phyloP scores from a whole-genome alignment of 2,888 invertebrate species.

The Nymphalis polychloros region DNA sequence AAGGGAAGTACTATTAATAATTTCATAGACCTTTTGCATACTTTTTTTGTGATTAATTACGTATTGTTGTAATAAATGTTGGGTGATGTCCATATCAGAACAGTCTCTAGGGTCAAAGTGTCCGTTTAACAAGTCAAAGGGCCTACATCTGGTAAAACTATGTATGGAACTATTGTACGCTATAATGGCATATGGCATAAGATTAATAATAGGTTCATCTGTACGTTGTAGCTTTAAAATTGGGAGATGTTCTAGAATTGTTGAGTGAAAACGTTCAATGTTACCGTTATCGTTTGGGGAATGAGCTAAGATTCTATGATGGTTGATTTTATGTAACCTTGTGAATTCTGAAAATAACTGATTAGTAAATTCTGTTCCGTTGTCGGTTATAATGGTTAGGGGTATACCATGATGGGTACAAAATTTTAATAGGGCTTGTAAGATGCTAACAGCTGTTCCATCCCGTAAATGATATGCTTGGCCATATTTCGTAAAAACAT shows the following conservation, averaged over 20 bases:
- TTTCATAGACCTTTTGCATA: conserved; percentile 24
- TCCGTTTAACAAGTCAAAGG: no score
- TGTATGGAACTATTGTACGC: no score
- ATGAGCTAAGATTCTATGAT: conserved; percentile 33
- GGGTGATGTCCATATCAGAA: conserved; percentile 24
- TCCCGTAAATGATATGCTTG: conserved; percentile 33
- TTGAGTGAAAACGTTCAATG: neutral
- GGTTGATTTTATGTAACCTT: conserved; percentile 34
- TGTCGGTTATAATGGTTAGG: neutral
- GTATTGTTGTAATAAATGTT: conserved; percentile 33
- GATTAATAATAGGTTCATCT: conserved; percentile 24
- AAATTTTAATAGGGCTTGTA: conserved; percentile 23
- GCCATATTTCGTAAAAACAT: conserved; percentile 33
- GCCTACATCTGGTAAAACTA: no score
- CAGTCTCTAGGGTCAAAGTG: conserved; percentile 37
- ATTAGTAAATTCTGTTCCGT: conserved; percentile 5
- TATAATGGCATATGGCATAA: conserved; percentile 43
- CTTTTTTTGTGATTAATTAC: conserved; percentile 13
- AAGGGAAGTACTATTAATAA: neutral
- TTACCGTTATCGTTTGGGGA: conserved; percentile 38
- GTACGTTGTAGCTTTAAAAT: conserved; percentile 11
- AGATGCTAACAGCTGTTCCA: conserved; percentile 31
- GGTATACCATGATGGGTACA: no score
- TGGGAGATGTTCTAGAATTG: conserved; percentile 28
- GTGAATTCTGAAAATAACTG: conserved; percentile 35